Base-by-base conservation (phyloP, 2,113 vertebrate species). In the Xiphophorus maculatus region DNA sequence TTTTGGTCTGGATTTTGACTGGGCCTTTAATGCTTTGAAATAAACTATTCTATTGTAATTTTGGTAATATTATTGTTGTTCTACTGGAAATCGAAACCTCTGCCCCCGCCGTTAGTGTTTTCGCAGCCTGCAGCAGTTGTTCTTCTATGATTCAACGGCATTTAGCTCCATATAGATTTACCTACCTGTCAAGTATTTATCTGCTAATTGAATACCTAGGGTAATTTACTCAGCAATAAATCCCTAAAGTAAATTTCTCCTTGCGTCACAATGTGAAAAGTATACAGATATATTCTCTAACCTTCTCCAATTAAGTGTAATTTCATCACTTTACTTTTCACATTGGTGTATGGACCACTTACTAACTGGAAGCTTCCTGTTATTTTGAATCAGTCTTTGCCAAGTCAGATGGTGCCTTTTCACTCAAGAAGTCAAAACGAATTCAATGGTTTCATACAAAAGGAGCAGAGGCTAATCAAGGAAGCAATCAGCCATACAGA, bases 331-430 rank as follows among this genome's bases (percentile, higher is more conserved):
- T 44, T 73, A 73, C 51, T 74, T 73, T 73, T 84, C 69, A 82
- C 40, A 27, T 33, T 40, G 65, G 25, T 76, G 74, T 63, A 64
- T 80, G 77, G 60, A 81, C 88, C 72, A 85, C 83, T 89, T 81
- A 83, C 17, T 17, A 48, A 48, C 68, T 76, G 35, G 25, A 82
- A 65, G 73, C 74, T 80, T 83, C 69, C 74, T 84, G 75, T 62
- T 74, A 19, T 81, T 85, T 79, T 82, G 72, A 81, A 82, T 89
- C 64, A 84, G 77, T 71, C 73, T 64, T 82, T 76, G 66, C 42
- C 77, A 82, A 84, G 79, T 89, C 86, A 77, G 63, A 68, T 29
- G 66, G 79, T 73, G 78, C 75, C 65, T 83, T 84, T 84, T 85
- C 79, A 63, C 66, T 83, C 64, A 70, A 82, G 62, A 82, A 76